A percentile compares a stretch with the other conserved stretches of the same genome.
phyloP scores from a whole-genome alignment of 2,113 vertebrate genomes.

The Amphiprion percula region DNA sequence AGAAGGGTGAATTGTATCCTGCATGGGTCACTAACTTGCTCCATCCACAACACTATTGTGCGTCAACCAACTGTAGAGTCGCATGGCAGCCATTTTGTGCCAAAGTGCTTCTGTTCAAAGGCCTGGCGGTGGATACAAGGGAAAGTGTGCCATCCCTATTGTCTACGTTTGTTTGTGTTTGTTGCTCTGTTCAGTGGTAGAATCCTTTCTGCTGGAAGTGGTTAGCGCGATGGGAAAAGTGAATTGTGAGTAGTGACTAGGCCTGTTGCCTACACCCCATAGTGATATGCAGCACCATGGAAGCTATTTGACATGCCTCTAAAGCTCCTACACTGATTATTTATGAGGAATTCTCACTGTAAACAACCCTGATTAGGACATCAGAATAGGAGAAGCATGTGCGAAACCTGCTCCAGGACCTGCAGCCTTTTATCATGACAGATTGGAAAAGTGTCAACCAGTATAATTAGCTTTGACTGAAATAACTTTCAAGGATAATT shows the following conservation, averaged over 20 bases:
- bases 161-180: slow-evolving; percentile 64
- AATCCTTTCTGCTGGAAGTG: slow-evolving; percentile 9
- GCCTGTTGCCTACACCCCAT: neutral
- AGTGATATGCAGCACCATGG: neutral
- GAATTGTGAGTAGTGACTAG: slow-evolving; percentile 10
- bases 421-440: neutral
- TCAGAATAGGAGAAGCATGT: neutral
- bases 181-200: slow-evolving; percentile 32
- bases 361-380: neutral
- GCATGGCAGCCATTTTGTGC: slow-evolving; percentile 80
- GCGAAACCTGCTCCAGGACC: neutral
- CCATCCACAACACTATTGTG: slow-evolving; percentile 65
- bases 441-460: too few species aligned
- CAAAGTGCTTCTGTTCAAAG: slow-evolving; percentile 65
- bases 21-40: slow-evolving; percentile 71
- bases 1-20: slow-evolving; percentile 60
- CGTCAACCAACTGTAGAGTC: slow-evolving; percentile 61
- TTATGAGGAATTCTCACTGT: slow-evolving; percentile 1
- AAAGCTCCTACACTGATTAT: neutral
- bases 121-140: slow-evolving; percentile 47
- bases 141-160: slow-evolving; percentile 72
- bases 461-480: neutral
- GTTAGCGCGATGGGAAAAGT: slow-evolving; percentile 20
- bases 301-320: neutral
- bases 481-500: neutral